These are phyloP conservation scores for Tetragonisca angustula DNA, from an alignment of 2,888 invertebrate genomes.

Conservation along the genomic window DNA sequence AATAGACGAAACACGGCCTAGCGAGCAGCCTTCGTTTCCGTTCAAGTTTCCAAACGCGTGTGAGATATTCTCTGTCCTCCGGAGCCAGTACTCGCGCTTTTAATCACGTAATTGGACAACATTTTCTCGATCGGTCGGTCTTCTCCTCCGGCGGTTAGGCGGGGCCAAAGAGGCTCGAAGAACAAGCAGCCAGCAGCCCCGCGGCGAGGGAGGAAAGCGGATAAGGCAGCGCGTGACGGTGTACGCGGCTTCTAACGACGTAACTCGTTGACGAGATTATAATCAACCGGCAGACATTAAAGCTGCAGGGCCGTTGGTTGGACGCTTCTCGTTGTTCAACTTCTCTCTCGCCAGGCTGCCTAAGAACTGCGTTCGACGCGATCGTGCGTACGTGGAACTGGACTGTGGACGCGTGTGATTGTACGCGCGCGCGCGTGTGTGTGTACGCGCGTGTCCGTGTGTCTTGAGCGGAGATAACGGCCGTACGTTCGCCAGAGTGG, in stretches of 20 bases:
- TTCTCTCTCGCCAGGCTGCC: conserved; percentile 16
- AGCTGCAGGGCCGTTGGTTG: conserved; percentile 70
- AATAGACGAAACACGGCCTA: no score
- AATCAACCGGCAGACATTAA: conserved; percentile 82
- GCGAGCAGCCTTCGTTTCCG: no score
- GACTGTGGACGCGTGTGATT: neutral
- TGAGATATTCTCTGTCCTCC: no score
- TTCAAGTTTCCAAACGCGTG: no score
- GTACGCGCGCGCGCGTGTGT: neutral
- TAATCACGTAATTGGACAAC: conserved; percentile 44
- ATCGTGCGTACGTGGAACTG: neutral
- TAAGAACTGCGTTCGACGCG: conserved; percentile 15
- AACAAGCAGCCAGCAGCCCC: neutral
- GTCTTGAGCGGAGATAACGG: conserved; percentile 44
- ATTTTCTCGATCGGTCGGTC: neutral
- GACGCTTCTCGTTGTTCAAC: conserved; percentile 28
- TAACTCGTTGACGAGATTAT: conserved; percentile 83
- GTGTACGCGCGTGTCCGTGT: neutral
- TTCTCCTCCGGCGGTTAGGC: neutral
- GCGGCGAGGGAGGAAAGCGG: conserved; percentile 30
- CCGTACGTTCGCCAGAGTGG: conserved; percentile 49
- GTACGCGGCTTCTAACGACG: conserved; percentile 71
- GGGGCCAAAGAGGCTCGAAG: conserved; percentile 29
- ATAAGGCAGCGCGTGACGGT: conserved; percentile 35
- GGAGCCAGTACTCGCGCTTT: conserved; percentile 19